Conservation (phyloP, 2,113 vertebrate species). For the Uria lomvia region DNA sequence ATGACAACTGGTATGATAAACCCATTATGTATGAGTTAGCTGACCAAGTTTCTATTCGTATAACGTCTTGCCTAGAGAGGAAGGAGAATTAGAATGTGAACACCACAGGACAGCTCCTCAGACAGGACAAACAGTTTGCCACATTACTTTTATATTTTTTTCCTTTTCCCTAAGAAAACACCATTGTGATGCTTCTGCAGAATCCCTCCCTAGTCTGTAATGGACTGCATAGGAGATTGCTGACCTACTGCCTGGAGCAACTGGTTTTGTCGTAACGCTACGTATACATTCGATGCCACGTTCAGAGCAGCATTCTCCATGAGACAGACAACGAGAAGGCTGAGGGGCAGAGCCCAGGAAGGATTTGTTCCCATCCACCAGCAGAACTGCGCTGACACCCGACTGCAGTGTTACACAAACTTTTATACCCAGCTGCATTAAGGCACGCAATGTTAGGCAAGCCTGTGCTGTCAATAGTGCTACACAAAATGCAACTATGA, state of each 20-base stretch:
- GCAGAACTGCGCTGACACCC: background rate
- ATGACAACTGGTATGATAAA: background rate
- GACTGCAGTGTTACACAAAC: background rate
- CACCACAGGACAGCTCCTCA: background rate
- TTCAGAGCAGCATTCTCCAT: background rate
- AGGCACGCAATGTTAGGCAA: rapidly evolving
- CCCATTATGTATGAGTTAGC: background rate
- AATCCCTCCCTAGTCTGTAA: background rate
- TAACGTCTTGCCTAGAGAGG: background rate
- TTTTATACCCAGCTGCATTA: background rate
- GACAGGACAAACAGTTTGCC: background rate
- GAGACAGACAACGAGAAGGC: background rate
- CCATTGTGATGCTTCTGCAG: background rate
- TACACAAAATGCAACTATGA: background rate
- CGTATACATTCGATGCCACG: rapidly evolving
- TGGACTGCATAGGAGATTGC: rapidly evolving
- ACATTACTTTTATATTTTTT: background rate
- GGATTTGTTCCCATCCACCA: background rate
- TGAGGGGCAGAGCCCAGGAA: background rate
- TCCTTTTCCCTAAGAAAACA: background rate
- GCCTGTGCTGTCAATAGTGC: background rate
- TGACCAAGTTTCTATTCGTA: background rate
- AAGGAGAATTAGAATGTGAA: background rate
- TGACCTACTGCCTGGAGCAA: background rate
- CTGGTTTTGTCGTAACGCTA: background rate